phyloP scores from a whole-genome alignment of 1,140 invertebrate species.

The Drosophila truncata region DNA sequence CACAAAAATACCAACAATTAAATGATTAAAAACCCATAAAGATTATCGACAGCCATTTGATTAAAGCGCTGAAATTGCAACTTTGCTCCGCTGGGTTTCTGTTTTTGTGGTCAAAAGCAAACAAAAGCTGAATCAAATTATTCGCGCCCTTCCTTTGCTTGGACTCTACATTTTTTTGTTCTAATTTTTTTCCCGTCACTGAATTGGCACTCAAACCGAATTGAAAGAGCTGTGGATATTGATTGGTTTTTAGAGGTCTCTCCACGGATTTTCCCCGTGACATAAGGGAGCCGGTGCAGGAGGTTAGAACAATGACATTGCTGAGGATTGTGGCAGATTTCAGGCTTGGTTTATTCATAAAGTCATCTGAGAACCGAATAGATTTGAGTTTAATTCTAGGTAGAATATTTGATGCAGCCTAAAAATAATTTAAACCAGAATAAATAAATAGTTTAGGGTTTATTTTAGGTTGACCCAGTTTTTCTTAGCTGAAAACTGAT shows the following conservation, averaged over 20 bases:
- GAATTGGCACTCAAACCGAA: slow-evolving; percentile 34
- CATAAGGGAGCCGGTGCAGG: not conserved
- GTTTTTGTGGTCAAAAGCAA: slow-evolving; percentile 12
- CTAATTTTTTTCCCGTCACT: slow-evolving; percentile 16
- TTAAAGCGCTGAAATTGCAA: slow-evolving; percentile 4
- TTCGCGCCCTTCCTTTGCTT: slow-evolving; percentile 7
- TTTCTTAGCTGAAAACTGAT: not conserved
- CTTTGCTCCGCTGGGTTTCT: not conserved
- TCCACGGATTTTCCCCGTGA: slow-evolving; percentile 8
- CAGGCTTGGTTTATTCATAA: not conserved
- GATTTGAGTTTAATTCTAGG: not conserved
- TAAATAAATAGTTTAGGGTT: not conserved
- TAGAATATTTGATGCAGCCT: not conserved
- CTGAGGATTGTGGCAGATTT: slow-evolving; percentile 5
- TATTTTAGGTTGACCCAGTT: not conserved
- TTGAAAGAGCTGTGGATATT: slow-evolving; percentile 41
- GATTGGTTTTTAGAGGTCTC: slow-evolving; percentile 42
- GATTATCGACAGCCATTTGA: slow-evolving; percentile 12
- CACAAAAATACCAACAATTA: not conserved
- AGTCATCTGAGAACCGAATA: too few species aligned
- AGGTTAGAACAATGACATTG: slow-evolving; percentile 1
- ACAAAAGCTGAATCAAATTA: slow-evolving; percentile 50
- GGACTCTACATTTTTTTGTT: slow-evolving; percentile 10
- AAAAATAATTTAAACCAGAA: not conserved
- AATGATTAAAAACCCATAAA: slow-evolving; percentile 41